Conservation (phyloP, 1,140 invertebrate species). For the Condylostylus longicornis region DNA sequence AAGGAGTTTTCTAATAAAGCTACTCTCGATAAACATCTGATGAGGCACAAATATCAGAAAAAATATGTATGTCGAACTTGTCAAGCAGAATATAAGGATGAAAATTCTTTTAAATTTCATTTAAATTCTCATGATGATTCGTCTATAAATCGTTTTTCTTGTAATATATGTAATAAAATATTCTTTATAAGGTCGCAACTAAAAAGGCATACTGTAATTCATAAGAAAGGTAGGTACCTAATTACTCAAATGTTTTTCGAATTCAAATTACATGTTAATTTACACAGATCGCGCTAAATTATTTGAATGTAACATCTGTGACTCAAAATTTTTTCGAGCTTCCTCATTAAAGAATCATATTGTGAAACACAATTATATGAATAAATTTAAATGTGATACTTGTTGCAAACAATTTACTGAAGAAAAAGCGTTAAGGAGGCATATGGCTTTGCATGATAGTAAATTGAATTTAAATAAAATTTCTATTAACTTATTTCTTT, state of each 20-base stretch:
- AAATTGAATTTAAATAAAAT: background rate
- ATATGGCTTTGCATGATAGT: conserved; percentile 14
- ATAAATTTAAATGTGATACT: conserved; percentile 11
- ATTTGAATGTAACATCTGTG: conserved; percentile 13
- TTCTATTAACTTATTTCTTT: background rate
- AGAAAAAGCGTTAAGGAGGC: conserved; percentile 14
- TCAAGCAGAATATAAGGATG: too few species aligned
- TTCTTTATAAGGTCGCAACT: conserved; percentile 33
- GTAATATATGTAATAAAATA: conserved; percentile 30
- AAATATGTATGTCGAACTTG: too few species aligned
- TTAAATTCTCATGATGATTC: conserved; percentile 12
- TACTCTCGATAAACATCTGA: conserved; percentile 13
- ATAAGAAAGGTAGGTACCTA: conserved; percentile 15
- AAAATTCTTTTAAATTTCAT: conserved; percentile 8
- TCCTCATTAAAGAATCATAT: conserved; percentile 17
- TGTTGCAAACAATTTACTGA: conserved; percentile 21
- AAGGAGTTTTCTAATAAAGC: conserved; percentile 15
- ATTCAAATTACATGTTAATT: background rate
- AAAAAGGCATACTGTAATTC: conserved; percentile 24
- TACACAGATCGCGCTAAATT: conserved; percentile 3
- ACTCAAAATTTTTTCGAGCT: conserved; percentile 19
- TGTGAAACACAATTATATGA: conserved; percentile 14
- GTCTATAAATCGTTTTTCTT: conserved; percentile 24
- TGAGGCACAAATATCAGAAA: conserved; percentile 15
- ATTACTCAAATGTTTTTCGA: background rate